Base-by-base conservation (phyloP, 2,113 vertebrate genomes). In the Odocoileus virginianus region DNA sequence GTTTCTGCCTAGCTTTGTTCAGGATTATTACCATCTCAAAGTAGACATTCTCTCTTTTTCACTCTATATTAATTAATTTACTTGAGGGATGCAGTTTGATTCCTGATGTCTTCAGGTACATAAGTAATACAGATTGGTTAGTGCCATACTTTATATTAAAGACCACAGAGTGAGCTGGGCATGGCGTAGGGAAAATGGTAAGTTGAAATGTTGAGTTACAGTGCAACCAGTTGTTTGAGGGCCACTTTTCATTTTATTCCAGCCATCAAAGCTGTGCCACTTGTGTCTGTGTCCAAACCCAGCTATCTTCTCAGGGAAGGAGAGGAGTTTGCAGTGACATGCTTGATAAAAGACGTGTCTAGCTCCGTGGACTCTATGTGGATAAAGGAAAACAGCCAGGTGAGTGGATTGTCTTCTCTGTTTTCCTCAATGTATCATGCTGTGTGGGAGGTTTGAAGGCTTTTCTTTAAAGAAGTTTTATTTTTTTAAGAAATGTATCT, bases 271-370 rank as follows among this genome's bases (percentile, higher is more conserved):
- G 98, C 98, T n/a, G 98, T 98, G 17, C 99, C 99, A 6, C 90
- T 97, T 83, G 98, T 99, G 94, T 98, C 98, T 58, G 97, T 99
- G 97, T 99, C 99, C 86, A 99, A 99, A 89, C 98, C 97, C 47
- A 99, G 98, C 14, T 98, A 98, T 81, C 98, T 99, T 97, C 99
- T 99, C 43, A 99, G 98, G 86, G 98, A 98, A 95, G 98, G 99
- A 23, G 99, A 99, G 97, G 98, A 97, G 33, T 99, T 99, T 96
- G 98, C 98, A 21, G 99, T 99, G 94, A 99, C 78, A 1, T 99
- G 99, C 96, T 98, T 98, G 94, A 99, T 99, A 94, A 99, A 98
- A 0, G 99, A 99, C 52, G 99, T 99, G 97, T 99, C 99, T 57
- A 99, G 99, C 90, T 99, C 99, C 0, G 99, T 99, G 84, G 45